Evolutionary conservation across 1,140 invertebrate genomes (phyloP).

Genomic region (Diorhabda elongata): DNA sequence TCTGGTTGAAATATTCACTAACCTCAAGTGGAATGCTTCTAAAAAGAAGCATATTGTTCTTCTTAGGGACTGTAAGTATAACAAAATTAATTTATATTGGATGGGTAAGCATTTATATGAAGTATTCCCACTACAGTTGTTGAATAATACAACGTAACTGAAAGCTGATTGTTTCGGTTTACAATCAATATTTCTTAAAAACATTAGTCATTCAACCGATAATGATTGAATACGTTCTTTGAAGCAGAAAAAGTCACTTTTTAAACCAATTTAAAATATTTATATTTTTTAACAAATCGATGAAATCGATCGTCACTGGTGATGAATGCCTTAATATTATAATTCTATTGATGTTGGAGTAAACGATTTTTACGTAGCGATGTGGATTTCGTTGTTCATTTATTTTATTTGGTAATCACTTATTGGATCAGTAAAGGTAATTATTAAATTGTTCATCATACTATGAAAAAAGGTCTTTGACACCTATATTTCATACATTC

Average conservation of each 20-base stretch:
- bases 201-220: conserved; percentile 18
- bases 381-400: background rate
- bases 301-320: conserved; percentile 7
- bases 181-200: conserved; percentile 22
- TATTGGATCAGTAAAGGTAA: background rate
- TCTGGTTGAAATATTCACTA: conserved; percentile 10
- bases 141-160: conserved; percentile 17
- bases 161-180: conserved; percentile 18
- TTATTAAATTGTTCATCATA: background rate
- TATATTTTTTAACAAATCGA: conserved; percentile 9
- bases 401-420: background rate
- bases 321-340: conserved; percentile 14
- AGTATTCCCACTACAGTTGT: conserved; percentile 14
- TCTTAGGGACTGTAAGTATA: conserved; percentile 4
- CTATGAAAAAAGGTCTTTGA: background rate
- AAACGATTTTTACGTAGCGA: background rate
- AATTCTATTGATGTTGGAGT: conserved; percentile 3
- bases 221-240: conserved; percentile 18
- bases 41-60: conserved; percentile 19
- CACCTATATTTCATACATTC: background rate
- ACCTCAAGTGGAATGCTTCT: conserved; percentile 19
- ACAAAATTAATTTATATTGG: conserved; percentile 17
- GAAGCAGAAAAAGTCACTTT: conserved; percentile 17
- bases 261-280: conserved; percentile 10
- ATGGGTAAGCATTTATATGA: conserved; percentile 18